phyloP scores from a whole-genome alignment of 92 coral and sea anemone genomes.

The Epizoanthus ramosus region DNA sequence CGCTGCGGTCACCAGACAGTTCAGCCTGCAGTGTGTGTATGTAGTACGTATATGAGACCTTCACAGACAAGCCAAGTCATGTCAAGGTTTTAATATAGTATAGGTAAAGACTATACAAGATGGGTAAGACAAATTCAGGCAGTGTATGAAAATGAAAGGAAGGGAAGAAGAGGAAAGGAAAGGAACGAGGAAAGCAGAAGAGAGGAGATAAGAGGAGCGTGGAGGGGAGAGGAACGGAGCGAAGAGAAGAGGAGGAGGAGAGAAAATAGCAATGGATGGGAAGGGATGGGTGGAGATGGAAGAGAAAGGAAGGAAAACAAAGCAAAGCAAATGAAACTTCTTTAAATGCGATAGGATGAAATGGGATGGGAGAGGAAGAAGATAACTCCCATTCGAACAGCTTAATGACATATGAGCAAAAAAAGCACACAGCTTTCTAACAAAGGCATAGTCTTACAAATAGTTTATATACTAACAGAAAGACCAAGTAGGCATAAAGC shows the following conservation, averaged over 20 bases:
- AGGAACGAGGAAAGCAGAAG: no score
- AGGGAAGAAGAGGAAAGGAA: no score
- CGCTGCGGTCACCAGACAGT: constrained; percentile 79
- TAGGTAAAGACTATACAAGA: neutral
- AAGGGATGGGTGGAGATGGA: neutral
- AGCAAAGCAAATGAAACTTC: neutral
- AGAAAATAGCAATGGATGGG: neutral
- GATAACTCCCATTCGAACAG: neutral
- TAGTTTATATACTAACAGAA: constrained; percentile 3
- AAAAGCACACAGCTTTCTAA: neutral
- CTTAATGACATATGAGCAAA: neutral
- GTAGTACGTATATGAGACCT: neutral
- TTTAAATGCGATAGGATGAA: no score
- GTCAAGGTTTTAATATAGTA: no score
- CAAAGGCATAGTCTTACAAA: neutral
- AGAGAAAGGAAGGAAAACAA: neutral
- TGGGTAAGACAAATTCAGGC: no score
- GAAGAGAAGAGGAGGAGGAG: neutral
- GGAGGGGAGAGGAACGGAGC: no score
- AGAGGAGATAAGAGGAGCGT: no score
- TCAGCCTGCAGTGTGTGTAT: constrained; percentile 63
- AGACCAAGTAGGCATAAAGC: neutral
- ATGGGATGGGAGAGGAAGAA: neutral
- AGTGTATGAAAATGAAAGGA: neutral
- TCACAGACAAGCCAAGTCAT: neutral